Evolutionary conservation across 2,797 vertebrate species (phyloP).

Genomic region (Sebastiscus albofasciatus): DNA sequence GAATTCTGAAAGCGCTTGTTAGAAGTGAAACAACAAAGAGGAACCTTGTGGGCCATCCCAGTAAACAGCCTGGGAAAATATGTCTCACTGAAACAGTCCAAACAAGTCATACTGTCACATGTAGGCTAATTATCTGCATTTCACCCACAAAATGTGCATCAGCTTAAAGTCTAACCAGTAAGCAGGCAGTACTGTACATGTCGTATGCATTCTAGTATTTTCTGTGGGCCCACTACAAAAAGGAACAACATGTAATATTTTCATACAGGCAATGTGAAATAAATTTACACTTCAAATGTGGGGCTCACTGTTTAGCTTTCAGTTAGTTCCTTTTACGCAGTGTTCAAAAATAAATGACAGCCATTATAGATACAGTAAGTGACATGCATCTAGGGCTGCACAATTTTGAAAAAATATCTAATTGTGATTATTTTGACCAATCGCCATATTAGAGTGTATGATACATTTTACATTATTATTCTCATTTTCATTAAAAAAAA

Average conservation of each 20-base stretch:
- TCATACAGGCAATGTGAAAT: background rate
- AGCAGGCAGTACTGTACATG: background rate
- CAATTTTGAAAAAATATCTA: too few species aligned
- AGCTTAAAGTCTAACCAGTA: background rate
- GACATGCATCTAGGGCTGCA: background rate
- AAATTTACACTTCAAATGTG: background rate
- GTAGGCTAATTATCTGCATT: background rate
- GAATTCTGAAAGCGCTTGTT: slow-evolving; percentile 11
- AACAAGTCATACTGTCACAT: slow-evolving; percentile 1
- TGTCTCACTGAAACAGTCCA: background rate
- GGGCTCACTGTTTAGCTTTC: background rate
- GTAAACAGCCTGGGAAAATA: slow-evolving; percentile 21
- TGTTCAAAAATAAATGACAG: background rate
- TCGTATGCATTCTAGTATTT: background rate
- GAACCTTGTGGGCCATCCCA: background rate
- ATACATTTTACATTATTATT: too few species aligned
- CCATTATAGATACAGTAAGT: background rate
- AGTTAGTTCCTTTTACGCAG: background rate
- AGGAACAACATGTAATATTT: background rate
- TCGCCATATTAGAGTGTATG: too few species aligned
- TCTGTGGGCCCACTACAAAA: background rate
- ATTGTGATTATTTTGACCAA: too few species aligned
- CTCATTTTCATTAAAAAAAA: too few species aligned
- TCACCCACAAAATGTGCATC: background rate
- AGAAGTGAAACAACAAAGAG: slow-evolving; percentile 36